Evolutionary conservation across 1,140 invertebrate species (phyloP), one percentile per base, ranked within the genome.

Genomic region (Ceratina australensis): DNA sequence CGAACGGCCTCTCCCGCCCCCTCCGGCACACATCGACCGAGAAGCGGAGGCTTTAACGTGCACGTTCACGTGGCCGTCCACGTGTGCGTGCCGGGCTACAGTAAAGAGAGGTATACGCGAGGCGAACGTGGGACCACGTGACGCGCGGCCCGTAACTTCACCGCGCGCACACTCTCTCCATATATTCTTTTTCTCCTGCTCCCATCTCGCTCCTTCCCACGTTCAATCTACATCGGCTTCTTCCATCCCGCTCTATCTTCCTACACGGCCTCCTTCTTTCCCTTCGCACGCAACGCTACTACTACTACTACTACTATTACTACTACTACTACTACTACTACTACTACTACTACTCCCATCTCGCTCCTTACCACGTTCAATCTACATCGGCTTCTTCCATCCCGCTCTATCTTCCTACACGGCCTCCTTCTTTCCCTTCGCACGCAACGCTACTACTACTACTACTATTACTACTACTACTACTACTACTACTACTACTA

Each of bases 51-150:
- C 69, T 72, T 79, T n/a, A n/a, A 81, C 72, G 76, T 78, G 72
- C 63, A 80, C 49, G 26, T 33, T n/a, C 26, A 24, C 24, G 49
- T 24, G 60, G 65, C 56, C 10, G 16, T 20, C 20, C 20, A 52
- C 64, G 57, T 63, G 20, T 57, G 47, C 52, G 50, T 56, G 60
- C 52, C 20, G 63, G 67, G 26, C 42, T 57, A 71, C 72, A 72
- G 20, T 60, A 57, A 78, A 47, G 72, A 47, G 72, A 82, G 68
- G 74, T 81, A 42, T 42, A 80, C 73, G 77, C 57, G 69, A 81
- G 75, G 77, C 65, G 77, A 73, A 85, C 74, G 80, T 82, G 76
- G 79, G 72, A 86, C 81, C 85, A 86, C 85, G 84, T 86, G 85
- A 85, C 61, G n/a, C n/a, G n/a, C 74, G 72, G 60, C 67, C 69